Evolutionary conservation across 2,797 vertebrate species (phyloP).

Genomic region (Phaenicophaeus curvirostris): DNA sequence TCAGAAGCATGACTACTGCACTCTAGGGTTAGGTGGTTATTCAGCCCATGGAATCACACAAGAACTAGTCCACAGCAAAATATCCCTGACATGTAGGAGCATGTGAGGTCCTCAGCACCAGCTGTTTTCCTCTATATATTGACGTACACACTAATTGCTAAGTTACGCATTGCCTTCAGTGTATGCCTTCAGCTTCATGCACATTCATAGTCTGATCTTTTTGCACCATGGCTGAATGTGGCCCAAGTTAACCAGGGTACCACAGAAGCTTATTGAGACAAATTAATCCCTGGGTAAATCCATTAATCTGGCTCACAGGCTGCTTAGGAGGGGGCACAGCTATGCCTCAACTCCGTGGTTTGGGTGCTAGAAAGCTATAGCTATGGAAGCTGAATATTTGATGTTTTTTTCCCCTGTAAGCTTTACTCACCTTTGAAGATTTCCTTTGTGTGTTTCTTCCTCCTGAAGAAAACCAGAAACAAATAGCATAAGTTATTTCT

Average conservation of each 20-base stretch:
- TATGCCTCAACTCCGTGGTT: background rate
- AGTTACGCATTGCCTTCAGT: fast-evolving
- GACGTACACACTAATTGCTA: background rate
- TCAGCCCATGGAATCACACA: background rate
- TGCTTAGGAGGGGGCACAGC: background rate
- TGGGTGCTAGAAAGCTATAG: background rate
- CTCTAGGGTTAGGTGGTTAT: background rate
- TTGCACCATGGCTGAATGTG: background rate
- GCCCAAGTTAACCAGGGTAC: background rate
- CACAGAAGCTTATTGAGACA: background rate
- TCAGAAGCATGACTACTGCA: background rate
- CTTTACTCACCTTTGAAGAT: conserved; percentile 90
- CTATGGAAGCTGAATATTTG: background rate
- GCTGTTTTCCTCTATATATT: background rate
- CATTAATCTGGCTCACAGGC: background rate
- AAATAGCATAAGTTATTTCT: background rate
- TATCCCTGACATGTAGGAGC: background rate
- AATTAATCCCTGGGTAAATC: background rate
- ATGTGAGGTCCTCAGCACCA: background rate
- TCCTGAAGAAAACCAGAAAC: conserved; percentile 79
- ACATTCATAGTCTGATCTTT: background rate
- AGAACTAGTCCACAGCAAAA: background rate
- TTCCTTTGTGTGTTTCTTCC: conserved; percentile 89
- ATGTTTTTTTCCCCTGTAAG: background rate
- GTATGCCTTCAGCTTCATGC: background rate